phyloP scores from a whole-genome alignment of 2,797 vertebrate genomes.

The Labroides dimidiatus region DNA sequence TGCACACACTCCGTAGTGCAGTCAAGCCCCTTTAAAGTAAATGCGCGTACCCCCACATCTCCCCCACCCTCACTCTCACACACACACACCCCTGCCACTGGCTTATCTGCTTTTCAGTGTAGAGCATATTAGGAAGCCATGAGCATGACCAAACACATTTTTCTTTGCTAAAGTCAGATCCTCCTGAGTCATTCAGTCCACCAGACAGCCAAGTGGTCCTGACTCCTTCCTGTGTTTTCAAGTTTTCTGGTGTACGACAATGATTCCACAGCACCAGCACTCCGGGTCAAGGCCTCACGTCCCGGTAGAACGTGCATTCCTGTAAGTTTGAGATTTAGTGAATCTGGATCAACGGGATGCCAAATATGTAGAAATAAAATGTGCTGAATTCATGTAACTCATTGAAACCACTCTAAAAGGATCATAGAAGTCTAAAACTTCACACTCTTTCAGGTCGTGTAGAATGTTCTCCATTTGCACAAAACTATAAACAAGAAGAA shows the following conservation, averaged over 20 bases:
- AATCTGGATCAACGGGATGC: neutral
- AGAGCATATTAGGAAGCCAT: conserved; percentile 55
- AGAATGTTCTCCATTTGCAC: neutral
- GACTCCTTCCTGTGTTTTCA: conserved; percentile 66
- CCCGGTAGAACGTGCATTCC: conserved; percentile 38
- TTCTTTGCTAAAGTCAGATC: conserved; percentile 71
- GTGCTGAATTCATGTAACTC: too few relatives aligned
- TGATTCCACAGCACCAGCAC: conserved; percentile 39
- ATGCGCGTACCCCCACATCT: too few relatives aligned
- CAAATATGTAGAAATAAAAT: neutral
- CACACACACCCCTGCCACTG: conserved; percentile 22
- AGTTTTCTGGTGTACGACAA: conserved; percentile 37
- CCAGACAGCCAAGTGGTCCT: conserved; percentile 54
- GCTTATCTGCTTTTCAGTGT: conserved; percentile 55
- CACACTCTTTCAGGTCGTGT: neutral
- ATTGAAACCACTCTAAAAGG: neutral
- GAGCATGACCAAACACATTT: conserved; percentile 72
- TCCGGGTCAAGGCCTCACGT: conserved; percentile 38
- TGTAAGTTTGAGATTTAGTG: neutral
- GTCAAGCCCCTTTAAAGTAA: conserved; percentile 16
- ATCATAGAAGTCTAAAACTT: neutral
- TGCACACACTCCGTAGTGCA: conserved; percentile 9
- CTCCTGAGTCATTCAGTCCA: conserved; percentile 52
- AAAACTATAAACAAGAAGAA: neutral
- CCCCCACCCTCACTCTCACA: neutral